Evolutionary conservation across 2,888 invertebrate species (phyloP), one percentile per base, ranked within the genome.

Genomic region (Seira musarum): DNA sequence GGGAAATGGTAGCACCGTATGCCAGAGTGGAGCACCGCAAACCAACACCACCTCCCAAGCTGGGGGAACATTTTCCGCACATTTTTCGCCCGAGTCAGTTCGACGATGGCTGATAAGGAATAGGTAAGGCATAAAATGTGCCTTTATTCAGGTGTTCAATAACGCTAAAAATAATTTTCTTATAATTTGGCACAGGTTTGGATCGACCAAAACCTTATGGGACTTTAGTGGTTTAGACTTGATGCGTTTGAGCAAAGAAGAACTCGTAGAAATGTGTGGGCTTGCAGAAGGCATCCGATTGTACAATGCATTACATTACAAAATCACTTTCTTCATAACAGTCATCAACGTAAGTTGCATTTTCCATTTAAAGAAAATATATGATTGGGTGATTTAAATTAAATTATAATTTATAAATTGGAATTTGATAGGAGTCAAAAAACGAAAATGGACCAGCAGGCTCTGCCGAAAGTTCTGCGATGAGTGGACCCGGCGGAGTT

Each of bases 181-280:
- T 65, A 15, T 40, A 8, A 8, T 40, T 40, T 40, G 40, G 6
- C 46, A 24, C 49, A 86, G 86, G 49, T 86, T 86, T 80, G 79
- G 83, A 21, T 80, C 85, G 15, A 85, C 85, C 6, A 86, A 86
- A 71, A 85, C 85, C 1, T 66, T 86, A 15, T 86, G 86, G 86
- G 86, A 86, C 88, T 97, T 96, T 90, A 94, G 95, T 49, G 97
- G 96, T 19, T 92, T 95, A 21, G 98, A 98, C 90, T 91, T 98
- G 88, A 90, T 98, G 86, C 93, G 96, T 89, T 91, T 98, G 89
- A 94, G 95, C 0, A 93, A 96, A 63, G 96, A 97, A 83, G 98
- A 98, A 89, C 91, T 98, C 57, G 95, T 97, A 77, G 95, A 97
- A 90, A 96, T 98, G 79, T 97, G 97, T 89, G 97, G 97, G 0